phyloP scores from a whole-genome alignment of 2,888 invertebrate genomes.

The Ophioninae sp. region DNA sequence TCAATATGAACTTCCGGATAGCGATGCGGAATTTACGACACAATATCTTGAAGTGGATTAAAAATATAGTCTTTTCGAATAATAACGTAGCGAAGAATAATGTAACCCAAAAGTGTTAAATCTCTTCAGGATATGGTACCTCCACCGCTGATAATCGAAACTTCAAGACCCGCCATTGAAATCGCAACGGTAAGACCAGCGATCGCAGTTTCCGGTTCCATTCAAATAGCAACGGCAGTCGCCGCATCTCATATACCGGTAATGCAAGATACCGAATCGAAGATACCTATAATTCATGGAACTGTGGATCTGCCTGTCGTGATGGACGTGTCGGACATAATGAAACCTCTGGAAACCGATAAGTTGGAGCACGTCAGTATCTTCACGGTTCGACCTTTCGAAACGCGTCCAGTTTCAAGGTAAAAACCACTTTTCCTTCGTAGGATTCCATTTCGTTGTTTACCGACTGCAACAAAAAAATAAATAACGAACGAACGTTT shows the following conservation, averaged over 20 bases:
- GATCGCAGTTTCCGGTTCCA: constrained; percentile 78
- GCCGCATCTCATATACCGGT: constrained; percentile 78
- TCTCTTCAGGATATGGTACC: constrained; percentile 77
- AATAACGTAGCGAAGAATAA: neutral
- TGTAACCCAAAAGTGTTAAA: neutral
- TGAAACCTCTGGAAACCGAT: constrained; percentile 71
- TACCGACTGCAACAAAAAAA: neutral
- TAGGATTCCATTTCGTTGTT: neutral
- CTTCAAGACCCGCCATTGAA: constrained; percentile 70
- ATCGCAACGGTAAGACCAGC: constrained; percentile 75
- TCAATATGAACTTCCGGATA: too few species aligned
- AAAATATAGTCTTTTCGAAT: neutral
- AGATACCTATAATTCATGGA: constrained; percentile 79
- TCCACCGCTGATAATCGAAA: constrained; percentile 72
- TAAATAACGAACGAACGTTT: neutral
- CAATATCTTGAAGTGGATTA: too few species aligned
- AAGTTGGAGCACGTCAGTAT: constrained; percentile 76
- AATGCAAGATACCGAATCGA: constrained; percentile 77
- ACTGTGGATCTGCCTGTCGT: constrained; percentile 79
- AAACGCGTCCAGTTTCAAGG: constrained; percentile 74
- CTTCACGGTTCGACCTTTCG: constrained; percentile 77
- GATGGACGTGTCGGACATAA: constrained; percentile 76
- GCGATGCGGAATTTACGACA: too few species aligned
- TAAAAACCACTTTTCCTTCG: constrained; percentile 47
- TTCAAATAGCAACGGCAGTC: constrained; percentile 78